These are phyloP conservation scores for Megaleporinus macrocephalus DNA, from an alignment of 2,113 vertebrate genomes.

Conservation along the genomic window DNA sequence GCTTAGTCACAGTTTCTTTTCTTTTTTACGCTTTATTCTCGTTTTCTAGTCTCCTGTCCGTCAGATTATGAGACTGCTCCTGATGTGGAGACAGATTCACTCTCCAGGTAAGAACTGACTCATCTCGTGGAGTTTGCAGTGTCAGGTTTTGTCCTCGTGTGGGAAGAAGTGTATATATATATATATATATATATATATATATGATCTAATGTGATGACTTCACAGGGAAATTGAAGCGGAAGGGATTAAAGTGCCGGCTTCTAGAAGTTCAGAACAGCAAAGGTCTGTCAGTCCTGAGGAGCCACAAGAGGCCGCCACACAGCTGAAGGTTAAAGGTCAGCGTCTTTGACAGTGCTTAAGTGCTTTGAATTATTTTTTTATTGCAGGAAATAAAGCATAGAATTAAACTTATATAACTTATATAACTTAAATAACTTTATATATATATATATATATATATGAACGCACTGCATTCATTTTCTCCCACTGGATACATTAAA, in stretches of 20 bases:
- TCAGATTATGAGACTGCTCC: constrained; percentile 90
- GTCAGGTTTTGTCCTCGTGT: too few relatives aligned
- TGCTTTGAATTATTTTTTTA: too few relatives aligned
- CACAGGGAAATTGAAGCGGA: constrained; percentile 80
- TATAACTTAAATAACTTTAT: too few relatives aligned
- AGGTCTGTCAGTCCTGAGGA: constrained; percentile 75
- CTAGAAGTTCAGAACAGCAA: constrained; percentile 79
- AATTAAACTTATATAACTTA: too few relatives aligned
- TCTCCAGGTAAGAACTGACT: constrained; percentile 70
- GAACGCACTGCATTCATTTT: too few relatives aligned
- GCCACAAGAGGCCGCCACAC: constrained; percentile 72
- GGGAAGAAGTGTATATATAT: background rate
- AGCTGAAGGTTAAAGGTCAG: constrained; percentile 90
- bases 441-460: too few relatives aligned
- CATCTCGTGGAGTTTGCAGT: background rate
- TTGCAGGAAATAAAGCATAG: too few relatives aligned
- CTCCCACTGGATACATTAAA: too few relatives aligned
- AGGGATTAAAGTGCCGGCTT: constrained; percentile 62
- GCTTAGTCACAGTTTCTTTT: background rate
- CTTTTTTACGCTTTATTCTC: background rate
- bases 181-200: too few relatives aligned
- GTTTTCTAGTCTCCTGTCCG: constrained; percentile 76
- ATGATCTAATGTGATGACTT: background rate
- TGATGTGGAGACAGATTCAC: constrained; percentile 76
- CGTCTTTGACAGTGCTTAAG: background rate